Conservation (phyloP, 2,113 vertebrate species). For the Myiagra hebetior region DNA sequence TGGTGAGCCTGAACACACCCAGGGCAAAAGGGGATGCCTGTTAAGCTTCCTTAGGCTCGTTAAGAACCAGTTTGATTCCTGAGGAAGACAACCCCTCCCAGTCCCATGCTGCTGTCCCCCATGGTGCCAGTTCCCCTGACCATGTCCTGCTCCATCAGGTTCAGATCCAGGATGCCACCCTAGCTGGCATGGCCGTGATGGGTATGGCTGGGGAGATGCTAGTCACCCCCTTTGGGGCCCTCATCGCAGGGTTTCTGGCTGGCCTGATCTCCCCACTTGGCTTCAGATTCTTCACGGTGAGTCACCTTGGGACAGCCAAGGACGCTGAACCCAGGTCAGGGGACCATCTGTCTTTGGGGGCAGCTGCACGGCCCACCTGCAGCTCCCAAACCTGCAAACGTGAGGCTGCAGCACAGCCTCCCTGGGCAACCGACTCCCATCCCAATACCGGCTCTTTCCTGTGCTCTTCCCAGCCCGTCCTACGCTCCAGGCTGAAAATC, state of each 20-base stretch:
- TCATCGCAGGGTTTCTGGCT: constrained; percentile 83
- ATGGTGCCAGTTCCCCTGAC: rapidly evolving
- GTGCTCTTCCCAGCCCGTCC: constrained; percentile 72
- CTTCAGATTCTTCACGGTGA: constrained; percentile 85
- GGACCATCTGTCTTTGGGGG: not conserved
- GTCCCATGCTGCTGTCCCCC: not conserved
- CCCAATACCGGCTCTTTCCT: not conserved
- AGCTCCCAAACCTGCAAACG: not conserved
- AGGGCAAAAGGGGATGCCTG: not conserved
- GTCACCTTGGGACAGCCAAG: not conserved
- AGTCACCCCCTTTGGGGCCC: constrained; percentile 87
- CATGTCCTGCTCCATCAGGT: constrained; percentile 67
- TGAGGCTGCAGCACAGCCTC: rapidly evolving
- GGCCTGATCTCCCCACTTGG: constrained; percentile 84
- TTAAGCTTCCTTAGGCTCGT: not conserved
- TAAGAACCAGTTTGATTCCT: not conserved
- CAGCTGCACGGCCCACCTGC: not conserved
- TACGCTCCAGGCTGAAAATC: constrained; percentile 81
- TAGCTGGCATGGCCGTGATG: constrained; percentile 82
- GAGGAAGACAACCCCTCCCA: not conserved
- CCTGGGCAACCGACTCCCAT: rapidly evolving
- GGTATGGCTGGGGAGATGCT: constrained; percentile 93
- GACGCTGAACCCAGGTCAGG: not conserved
- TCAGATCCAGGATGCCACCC: constrained; percentile 88
- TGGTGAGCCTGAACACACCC: rapidly evolving